Evolutionary conservation across 2,888 invertebrate species (phyloP), one percentile per base, ranked within the genome.

Genomic region (Craniophora ligustri): DNA sequence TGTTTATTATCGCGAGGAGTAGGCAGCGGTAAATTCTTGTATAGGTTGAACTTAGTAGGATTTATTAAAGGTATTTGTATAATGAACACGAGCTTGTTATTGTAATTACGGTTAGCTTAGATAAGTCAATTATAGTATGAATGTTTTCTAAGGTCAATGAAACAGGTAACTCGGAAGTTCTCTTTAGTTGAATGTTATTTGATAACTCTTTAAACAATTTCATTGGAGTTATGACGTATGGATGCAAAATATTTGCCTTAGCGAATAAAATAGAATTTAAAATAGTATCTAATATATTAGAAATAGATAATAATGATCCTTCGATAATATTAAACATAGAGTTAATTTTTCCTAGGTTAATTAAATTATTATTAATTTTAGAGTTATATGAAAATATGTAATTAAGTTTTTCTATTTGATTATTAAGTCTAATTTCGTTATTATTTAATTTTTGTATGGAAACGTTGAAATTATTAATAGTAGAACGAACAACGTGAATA

Each of bases 251-350:
- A 62, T 56, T 55, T 0, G 18, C 8, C 31, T 55, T 55, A 0
- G 55, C 51, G 36, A 55, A 55, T 15, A 55, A 19, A 51, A 55
- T 51, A 3, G 62, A 62, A 31, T 55, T 55, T 36, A 58, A 65
- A 21, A 58, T 23, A 0, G 57, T 14, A n/a, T 65, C 57, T 7
- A 58, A 32, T 14, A 65, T 44, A 14, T 39, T 56, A 5, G 57
- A 56, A 18, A 65, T 35, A 1, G 57, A 58, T 16, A 56, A 13
- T 23, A 58, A 18, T 8, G 58, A 57, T 18, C 58, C 15, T 19
- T 65, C 44, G 4, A 57, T 23, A 5, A 64, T 11, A 32, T 44
- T 65, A 11, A 56, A 57, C 13, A 44, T n/a, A 0, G 58, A 65
- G 58, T 44, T 26, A 57, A 55, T 55, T 51, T 35, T 26, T 5